Evolutionary conservation across 2,113 vertebrate species (phyloP), one percentile per base, ranked within the genome.

Genomic region (Anguilla rostrata): DNA sequence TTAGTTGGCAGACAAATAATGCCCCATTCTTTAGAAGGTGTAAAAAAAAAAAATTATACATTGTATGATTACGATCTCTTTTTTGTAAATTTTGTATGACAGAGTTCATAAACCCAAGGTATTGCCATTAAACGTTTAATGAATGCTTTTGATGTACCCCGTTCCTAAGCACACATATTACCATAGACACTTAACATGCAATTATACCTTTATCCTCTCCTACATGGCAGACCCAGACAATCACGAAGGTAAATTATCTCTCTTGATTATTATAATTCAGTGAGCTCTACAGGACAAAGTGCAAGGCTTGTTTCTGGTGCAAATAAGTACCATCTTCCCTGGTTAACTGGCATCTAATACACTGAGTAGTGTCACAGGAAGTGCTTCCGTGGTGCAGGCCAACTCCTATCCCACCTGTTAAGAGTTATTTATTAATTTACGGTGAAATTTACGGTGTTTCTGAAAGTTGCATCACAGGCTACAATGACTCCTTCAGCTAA

Each of bases 201-300:
- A 40, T 40, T 40, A 39, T 18, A 40, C 29, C 14, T 20, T 39
- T 39, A 6, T 39, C 4, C 39, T 79, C 26, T 71, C 26, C 63
- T 71, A 71, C 63, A 71, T 3, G 20, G 22, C 26, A 71, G 63
- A 71, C 63, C 16, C 26, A 71, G 63, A 71, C 63, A 71, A 71
- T 71, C 63, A 71, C 9, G 22, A n/a, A n/a, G 39, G 29, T 79
- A 7, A 11, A 39, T 79, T n/a, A 79, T 40, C 78, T 18, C 39
- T 34, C 78, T n/a, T 79, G 78, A 79, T 79, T 79, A 79, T 60
- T 60, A 60, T 60, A 60, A 60, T 79, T 39, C 78, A 79, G 39
- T 40, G 78, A 79, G 78, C 39, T 34, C 34, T 39, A 39, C 14
- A 18, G 34, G 78, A 79, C 34, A 79, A 79, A 78, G 39, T 4